Percentiles rank a stretch among this genome's conserved stretches.
These are phyloP conservation scores for Tragelaphus scriptus DNA, from an alignment of 2,113 vertebrate genomes.

Conservation along the genomic window DNA sequence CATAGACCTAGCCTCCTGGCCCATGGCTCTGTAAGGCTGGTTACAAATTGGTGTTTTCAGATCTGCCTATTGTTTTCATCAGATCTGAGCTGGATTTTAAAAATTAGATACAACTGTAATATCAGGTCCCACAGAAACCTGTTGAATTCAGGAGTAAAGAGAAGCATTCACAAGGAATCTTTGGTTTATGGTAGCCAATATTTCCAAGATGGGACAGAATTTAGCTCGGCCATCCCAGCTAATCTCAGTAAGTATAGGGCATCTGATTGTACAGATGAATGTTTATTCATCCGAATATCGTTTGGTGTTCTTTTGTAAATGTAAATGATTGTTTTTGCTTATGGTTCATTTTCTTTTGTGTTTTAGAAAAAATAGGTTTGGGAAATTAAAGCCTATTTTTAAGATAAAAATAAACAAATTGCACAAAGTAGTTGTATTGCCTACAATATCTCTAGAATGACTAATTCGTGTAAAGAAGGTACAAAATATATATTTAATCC, in stretches of 20 bases:
- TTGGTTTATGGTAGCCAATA: constrained; percentile 17
- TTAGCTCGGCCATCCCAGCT: constrained; percentile 41
- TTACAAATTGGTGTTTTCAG: not conserved
- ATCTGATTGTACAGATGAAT: not conserved
- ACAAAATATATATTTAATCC: constrained; percentile 56
- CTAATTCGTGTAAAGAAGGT: constrained; percentile 45
- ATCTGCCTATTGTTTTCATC: not conserved
- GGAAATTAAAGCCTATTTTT: constrained; percentile 41
- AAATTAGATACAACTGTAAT: not conserved
- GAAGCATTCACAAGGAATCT: not conserved
- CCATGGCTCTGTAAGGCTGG: not conserved
- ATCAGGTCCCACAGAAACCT: not conserved
- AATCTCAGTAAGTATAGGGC: constrained; percentile 66
- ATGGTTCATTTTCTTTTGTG: not conserved
- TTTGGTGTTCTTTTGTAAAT: not conserved
- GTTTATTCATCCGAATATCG: not conserved
- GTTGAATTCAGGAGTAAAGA: constrained; percentile 29
- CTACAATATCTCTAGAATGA: constrained; percentile 42
- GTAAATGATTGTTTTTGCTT: not conserved
- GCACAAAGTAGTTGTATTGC: constrained; percentile 39
- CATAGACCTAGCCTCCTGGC: not conserved
- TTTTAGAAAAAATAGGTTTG: not conserved
- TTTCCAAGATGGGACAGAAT: constrained; percentile 65
- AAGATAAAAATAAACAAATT: constrained; percentile 39
- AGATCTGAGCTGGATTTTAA: not conserved